Base-by-base conservation (phyloP, 2,113 vertebrate species). In the Spea multiplicata region DNA sequence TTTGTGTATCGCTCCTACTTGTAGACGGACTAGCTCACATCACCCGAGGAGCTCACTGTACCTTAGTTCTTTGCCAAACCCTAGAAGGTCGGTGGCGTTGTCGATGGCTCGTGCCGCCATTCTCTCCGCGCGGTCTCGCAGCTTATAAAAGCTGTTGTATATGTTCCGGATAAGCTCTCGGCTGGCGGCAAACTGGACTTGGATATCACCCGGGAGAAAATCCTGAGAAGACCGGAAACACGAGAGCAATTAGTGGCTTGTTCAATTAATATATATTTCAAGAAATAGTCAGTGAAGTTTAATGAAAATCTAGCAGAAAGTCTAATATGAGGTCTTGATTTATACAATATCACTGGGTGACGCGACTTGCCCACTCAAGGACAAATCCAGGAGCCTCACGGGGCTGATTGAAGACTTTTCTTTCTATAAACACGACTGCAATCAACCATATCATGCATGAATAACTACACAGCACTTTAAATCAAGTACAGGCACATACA, bases 41-140 rank as follows among this genome's bases (percentile, higher is more conserved):
- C 3, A 6, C 5, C 4, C 6, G 44, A n/a, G 14, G 6, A 53
- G 50, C 50, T 53, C 50, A 6, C 3, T 84, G 72, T 86, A 95
- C 97, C 97, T 98, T 45, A 99, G 88, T 82, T 99, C 97, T 85
- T 92, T 96, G 68, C 97, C 97, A 82, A 99, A 98, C 48, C 95
- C 84, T 59, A 97, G 93, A 0, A 99, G 95, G 83, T 99, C 97
- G 0, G 95, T 92, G 1, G 95, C 95, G 0, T 96, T 98, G 66
- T 97, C 96, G 1, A 94, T 93, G 3, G 97, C 96, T 80, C 96
- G 91, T 30, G 94, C 88, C 0, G 94, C 96, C 65, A 99, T 97
- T 49, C 91, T 92, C 87, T 98, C 97, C 0, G 95, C 94, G 17
- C 95, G 87, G 84, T 98, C 97, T 0, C 96, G 93, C 5, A 99